phyloP scores from a whole-genome alignment of 2,113 vertebrate species.

The Cinclus cinclus region DNA sequence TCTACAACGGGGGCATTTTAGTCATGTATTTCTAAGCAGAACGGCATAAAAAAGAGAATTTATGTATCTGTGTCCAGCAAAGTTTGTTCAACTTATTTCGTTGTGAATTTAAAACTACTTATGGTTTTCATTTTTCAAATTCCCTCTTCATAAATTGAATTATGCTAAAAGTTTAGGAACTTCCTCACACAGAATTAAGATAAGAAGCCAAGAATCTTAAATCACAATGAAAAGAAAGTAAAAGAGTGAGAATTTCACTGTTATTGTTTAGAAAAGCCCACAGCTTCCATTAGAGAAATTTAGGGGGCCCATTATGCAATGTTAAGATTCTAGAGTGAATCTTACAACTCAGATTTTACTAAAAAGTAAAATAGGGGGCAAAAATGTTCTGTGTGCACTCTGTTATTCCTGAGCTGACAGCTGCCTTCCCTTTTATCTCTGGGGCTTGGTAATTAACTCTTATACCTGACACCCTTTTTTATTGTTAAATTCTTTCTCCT shows the following conservation, averaged over 20 bases:
- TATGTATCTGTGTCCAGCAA: not conserved
- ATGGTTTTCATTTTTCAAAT: not conserved
- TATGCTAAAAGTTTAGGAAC: not conserved
- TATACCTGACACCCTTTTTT: not conserved
- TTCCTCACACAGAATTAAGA: not conserved
- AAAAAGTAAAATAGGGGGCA: not conserved
- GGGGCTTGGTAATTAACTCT: not conserved
- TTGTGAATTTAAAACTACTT: not conserved
- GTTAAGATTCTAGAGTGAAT: not conserved
- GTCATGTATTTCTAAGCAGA: not conserved
- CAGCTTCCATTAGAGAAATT: not conserved
- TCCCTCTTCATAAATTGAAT: not conserved
- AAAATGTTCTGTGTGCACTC: not conserved
- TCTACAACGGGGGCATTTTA: not conserved
- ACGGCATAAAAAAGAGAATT: not conserved
- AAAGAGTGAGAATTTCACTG: not conserved
- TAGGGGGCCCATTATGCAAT: accelerated
- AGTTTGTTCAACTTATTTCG: not conserved
- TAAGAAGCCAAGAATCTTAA: not conserved
- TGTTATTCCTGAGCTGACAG: not conserved
- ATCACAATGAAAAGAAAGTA: not conserved
- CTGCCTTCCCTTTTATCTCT: not conserved
- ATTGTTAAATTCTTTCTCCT: too few species aligned
- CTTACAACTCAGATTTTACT: not conserved
- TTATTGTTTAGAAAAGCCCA: not conserved